phyloP scores from a whole-genome alignment of 2,113 vertebrate species.

The Perca fluviatilis region DNA sequence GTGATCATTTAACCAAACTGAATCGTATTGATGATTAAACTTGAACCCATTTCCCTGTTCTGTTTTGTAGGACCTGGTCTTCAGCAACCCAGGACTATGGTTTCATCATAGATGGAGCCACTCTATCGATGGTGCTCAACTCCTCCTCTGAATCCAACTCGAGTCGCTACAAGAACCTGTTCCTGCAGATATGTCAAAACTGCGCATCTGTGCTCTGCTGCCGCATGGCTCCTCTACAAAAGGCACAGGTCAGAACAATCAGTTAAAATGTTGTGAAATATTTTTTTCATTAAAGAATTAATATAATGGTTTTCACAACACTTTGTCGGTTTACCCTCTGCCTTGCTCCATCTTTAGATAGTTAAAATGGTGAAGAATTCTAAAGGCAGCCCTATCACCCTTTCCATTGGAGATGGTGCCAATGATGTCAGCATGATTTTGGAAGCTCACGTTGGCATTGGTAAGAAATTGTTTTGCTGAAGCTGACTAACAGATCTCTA shows the following conservation, averaged over 20 bases:
- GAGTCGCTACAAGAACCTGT: slow-evolving; percentile 92
- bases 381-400: slow-evolving; percentile 93
- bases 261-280: background rate
- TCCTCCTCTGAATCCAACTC: slow-evolving; percentile 87
- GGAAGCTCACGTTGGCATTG: slow-evolving; percentile 98
- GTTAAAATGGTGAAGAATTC: slow-evolving; percentile 98
- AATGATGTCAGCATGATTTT: slow-evolving; percentile 99
- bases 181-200: slow-evolving; percentile 95
- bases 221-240: slow-evolving; percentile 97
- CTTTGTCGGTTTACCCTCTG: background rate
- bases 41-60: background rate
- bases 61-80: slow-evolving; percentile 88
- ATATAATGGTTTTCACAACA: background rate
- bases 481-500: background rate
- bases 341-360: slow-evolving; percentile 83
- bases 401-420: slow-evolving; percentile 96
- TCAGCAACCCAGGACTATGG: slow-evolving; percentile 89
- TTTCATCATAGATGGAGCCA: slow-evolving; percentile 95
- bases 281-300: background rate
- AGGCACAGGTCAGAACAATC: slow-evolving; percentile 90
- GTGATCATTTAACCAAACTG: background rate
- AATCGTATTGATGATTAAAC: background rate
- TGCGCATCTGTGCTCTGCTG: slow-evolving; percentile 96
- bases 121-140: slow-evolving; percentile 93
- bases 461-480: slow-evolving; percentile 80